These are phyloP conservation scores for Takifugu rubripes DNA, from an alignment of 2,797 vertebrate genomes.

Conservation along the genomic window DNA sequence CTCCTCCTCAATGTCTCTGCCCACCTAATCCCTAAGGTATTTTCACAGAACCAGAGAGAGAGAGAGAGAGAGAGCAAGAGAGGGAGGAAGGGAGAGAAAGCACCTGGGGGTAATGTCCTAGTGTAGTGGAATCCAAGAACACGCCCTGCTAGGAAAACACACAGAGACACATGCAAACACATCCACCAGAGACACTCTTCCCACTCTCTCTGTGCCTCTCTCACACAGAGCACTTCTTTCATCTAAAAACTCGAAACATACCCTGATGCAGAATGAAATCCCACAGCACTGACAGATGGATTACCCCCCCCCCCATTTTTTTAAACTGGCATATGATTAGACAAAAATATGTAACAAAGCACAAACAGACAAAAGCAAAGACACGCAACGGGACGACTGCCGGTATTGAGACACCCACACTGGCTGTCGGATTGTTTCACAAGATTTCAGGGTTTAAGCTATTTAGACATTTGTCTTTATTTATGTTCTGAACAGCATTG, in stretches of 20 bases:
- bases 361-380: constrained; percentile 53
- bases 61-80: constrained; percentile 19
- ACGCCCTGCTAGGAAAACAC: constrained; percentile 78
- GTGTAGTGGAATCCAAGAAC: constrained; percentile 78
- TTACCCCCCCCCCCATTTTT: constrained; percentile 39
- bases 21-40: constrained; percentile 80
- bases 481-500: no score
- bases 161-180: constrained; percentile 61
- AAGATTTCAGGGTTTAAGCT: constrained; percentile 36
- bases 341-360: constrained; percentile 62
- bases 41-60: constrained; percentile 62
- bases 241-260: constrained; percentile 71
- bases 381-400: constrained; percentile 48
- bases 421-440: constrained; percentile 47
- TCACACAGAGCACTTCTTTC: constrained; percentile 56
- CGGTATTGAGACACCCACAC: constrained; percentile 57
- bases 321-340: constrained; percentile 60
- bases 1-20: constrained; percentile 45
- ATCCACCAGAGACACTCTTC: constrained; percentile 47
- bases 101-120: constrained; percentile 78
- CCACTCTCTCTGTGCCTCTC: constrained; percentile 24
- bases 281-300: constrained; percentile 58
- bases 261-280: constrained; percentile 52
- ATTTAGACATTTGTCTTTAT: no score
- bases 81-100: constrained; percentile 36